Percentiles rank a stretch among this genome's conserved stretches.
These are phyloP conservation scores for Dysidea cf. avara DNA, from an alignment of 37 sponge, comb jelly and placozoan genomes.

Conservation along the genomic window DNA sequence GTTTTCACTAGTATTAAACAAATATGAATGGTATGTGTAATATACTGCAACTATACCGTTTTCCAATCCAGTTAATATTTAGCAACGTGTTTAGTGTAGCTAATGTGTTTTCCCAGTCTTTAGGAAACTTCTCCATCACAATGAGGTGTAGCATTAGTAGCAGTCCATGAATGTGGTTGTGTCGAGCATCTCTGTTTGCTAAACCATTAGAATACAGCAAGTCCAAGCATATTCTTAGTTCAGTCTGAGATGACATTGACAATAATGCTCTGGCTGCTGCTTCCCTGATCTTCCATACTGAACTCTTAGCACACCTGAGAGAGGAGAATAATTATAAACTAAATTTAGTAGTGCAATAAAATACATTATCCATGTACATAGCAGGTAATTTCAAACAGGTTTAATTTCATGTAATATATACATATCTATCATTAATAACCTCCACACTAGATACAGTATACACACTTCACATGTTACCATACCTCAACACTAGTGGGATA, in stretches of 20 bases:
- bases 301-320: slow-evolving; percentile 33
- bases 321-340: background rate
- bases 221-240: background rate
- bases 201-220: background rate
- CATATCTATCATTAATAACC: too few species aligned
- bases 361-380: background rate
- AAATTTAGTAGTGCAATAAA: background rate
- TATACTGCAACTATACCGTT: too few species aligned
- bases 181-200: too few species aligned
- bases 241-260: slow-evolving; percentile 32
- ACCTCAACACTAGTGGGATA: slow-evolving; percentile 54
- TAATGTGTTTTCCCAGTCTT: too few species aligned
- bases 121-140: slow-evolving; percentile 12
- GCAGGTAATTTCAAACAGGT: too few species aligned
- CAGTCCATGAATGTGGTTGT: slow-evolving; percentile 41
- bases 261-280: slow-evolving; percentile 22
- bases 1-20: too few species aligned
- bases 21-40: too few species aligned
- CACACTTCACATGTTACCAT: too few species aligned
- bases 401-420: too few species aligned
- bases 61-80: too few species aligned
- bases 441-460: too few species aligned
- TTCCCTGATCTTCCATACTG: slow-evolving; percentile 68
- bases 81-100: too few species aligned
- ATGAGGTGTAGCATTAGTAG: slow-evolving; percentile 21